These are phyloP conservation scores for Baronia brevicornis DNA, from an alignment of 2,888 invertebrate genomes.

Conservation along the genomic window DNA sequence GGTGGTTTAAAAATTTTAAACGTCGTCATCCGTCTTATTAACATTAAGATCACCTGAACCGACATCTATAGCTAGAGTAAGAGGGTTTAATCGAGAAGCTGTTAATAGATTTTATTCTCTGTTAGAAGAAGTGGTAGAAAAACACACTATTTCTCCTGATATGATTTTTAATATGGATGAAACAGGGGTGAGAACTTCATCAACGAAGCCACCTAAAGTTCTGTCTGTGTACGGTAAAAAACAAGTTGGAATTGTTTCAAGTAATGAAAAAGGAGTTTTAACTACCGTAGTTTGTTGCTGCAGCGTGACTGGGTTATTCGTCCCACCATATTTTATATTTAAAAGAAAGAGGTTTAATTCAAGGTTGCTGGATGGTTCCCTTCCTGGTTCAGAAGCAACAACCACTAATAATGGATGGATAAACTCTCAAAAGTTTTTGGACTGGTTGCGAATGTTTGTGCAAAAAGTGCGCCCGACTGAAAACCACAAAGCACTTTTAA, in stretches of 20 bases:
- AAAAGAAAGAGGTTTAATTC: conserved; percentile 24
- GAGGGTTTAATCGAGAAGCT: conserved; percentile 18
- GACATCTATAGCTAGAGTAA: conserved; percentile 17
- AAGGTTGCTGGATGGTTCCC: conserved; percentile 21
- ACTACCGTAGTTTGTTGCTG: conserved; percentile 21
- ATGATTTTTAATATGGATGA: conserved; percentile 13
- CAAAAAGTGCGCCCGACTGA: conserved; percentile 21
- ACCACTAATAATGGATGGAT: conserved; percentile 24
- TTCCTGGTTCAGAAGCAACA: conserved; percentile 21
- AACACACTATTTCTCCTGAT: conserved; percentile 7
- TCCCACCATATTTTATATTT: conserved; percentile 31
- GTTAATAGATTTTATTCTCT: conserved; percentile 16
- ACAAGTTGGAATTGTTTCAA: neutral
- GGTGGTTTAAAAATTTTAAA: neutral
- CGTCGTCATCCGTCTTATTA: neutral
- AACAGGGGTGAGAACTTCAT: conserved; percentile 2
- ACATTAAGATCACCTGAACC: conserved; percentile 17
- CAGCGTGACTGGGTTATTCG: conserved; percentile 23
- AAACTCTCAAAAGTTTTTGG: too few species aligned
- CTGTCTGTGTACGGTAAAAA: conserved; percentile 3
- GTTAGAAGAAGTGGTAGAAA: conserved; percentile 12
- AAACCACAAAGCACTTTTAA: conserved; percentile 22
- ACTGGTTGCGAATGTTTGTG: conserved; percentile 22
- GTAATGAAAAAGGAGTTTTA: conserved; percentile 16
- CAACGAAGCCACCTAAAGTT: conserved; percentile 1